phyloP scores from a whole-genome alignment of 2,797 vertebrate species.

The Sternarchorhynchus goeldii region DNA sequence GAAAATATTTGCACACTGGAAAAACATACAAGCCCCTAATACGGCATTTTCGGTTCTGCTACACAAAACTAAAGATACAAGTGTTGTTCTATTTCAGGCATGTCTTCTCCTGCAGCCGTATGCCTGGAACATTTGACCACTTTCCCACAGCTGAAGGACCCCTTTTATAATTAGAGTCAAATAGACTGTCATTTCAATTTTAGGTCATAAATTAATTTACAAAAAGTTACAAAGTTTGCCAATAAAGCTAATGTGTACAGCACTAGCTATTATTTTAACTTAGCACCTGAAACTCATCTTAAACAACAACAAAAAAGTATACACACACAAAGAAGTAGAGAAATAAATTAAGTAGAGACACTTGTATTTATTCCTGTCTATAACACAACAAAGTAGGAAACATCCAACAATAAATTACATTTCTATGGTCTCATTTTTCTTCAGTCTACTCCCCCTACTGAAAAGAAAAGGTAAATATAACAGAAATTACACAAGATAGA shows the following conservation, averaged over 20 bases:
- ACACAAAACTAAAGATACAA: neutral
- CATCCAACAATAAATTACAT: neutral
- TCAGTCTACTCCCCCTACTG: neutral
- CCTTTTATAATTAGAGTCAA: neutral
- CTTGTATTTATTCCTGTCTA: neutral
- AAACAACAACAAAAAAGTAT: too few species aligned
- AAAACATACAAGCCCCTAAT: neutral
- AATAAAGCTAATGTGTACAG: too few species aligned
- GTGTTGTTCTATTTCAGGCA: too few species aligned
- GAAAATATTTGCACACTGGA: neutral
- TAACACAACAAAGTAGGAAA: neutral
- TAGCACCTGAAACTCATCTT: too few species aligned
- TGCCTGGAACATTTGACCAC: constrained; percentile 15
- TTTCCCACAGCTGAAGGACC: constrained; percentile 22
- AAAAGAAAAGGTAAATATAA: neutral
- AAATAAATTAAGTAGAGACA: too few species aligned
- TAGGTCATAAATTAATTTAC: neutral
- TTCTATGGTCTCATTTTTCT: too few species aligned
- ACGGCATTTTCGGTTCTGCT: neutral
- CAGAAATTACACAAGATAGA: neutral
- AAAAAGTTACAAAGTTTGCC: too few species aligned
- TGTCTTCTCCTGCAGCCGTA: neutral
- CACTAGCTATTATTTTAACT: too few species aligned
- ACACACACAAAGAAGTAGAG: too few species aligned
- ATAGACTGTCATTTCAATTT: neutral